Conservation (phyloP, 2,113 vertebrate species). For the Cyprinodon variegatus region DNA sequence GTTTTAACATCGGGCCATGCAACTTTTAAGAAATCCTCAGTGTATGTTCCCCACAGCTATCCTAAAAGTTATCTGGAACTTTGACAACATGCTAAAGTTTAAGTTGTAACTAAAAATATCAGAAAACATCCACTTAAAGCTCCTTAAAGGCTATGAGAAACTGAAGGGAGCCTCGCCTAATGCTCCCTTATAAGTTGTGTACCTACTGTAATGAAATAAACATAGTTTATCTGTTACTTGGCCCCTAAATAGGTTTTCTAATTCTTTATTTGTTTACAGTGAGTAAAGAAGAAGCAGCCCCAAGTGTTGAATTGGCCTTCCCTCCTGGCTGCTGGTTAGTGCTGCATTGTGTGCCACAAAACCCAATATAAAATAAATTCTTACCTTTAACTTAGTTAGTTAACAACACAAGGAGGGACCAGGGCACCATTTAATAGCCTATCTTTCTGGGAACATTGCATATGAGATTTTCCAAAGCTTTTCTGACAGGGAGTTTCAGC, state of each 20-base stretch:
- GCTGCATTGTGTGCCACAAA: background rate
- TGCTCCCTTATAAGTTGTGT: background rate
- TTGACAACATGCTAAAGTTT: background rate
- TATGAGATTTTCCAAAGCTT: background rate
- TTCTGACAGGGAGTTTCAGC: background rate
- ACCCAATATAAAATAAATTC: background rate
- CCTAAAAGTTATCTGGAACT: background rate
- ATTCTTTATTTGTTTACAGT: background rate
- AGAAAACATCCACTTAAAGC: too few relatives aligned
- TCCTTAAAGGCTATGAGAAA: background rate
- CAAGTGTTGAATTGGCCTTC: background rate
- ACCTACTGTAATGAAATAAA: background rate
- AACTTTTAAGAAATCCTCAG: too few relatives aligned
- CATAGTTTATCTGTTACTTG: background rate
- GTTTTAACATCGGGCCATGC: background rate
- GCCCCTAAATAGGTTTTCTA: background rate
- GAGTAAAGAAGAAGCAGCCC: background rate
- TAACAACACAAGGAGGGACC: background rate
- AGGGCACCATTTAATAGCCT: too few relatives aligned
- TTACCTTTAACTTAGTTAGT: background rate
- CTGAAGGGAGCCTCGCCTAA: background rate
- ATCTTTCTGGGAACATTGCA: background rate
- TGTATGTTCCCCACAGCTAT: background rate
- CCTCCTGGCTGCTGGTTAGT: background rate
- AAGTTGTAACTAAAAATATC: too few relatives aligned